A percentile compares a stretch with the other conserved stretches of the same genome.
Evolutionary conservation across 2,888 invertebrate genomes (phyloP).

Genomic region (Saturnia japonica): DNA sequence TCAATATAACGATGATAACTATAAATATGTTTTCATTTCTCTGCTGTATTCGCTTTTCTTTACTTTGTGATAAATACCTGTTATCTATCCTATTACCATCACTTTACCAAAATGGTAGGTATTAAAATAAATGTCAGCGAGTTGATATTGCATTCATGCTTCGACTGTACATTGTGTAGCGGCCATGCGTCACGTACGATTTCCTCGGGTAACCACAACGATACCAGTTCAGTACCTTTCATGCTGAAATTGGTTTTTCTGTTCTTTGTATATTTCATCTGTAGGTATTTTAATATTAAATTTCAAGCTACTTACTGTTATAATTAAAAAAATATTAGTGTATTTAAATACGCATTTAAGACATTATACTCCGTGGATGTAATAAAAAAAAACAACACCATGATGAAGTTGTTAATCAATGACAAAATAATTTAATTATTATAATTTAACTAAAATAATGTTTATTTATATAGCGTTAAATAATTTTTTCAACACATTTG

Average conservation of each 20-base stretch:
- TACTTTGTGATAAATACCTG: too few species aligned
- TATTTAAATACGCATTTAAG: too few species aligned
- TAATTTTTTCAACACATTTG: too few species aligned
- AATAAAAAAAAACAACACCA: too few species aligned
- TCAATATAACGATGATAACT: not conserved
- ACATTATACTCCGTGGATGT: too few species aligned
- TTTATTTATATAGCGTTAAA: too few species aligned
- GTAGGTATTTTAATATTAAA: constrained; percentile 6
- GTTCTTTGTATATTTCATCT: constrained; percentile 18
- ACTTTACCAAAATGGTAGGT: not conserved
- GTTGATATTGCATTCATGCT: constrained; percentile 1
- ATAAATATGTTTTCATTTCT: not conserved
- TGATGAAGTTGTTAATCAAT: too few species aligned
- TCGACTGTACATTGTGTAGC: constrained; percentile 26
- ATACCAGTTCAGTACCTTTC: constrained; percentile 43
- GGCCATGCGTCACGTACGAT: constrained; percentile 32
- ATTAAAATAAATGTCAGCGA: not conserved
- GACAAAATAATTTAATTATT: too few species aligned
- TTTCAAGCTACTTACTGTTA: not conserved
- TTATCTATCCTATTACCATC: too few species aligned
- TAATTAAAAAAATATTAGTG: not conserved
- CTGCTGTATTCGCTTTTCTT: not conserved
- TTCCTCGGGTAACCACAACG: constrained; percentile 38
- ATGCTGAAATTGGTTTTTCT: constrained; percentile 41
- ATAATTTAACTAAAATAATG: too few species aligned